phyloP scores from a whole-genome alignment of 2,888 invertebrate genomes.

The Eilema sororculum region DNA sequence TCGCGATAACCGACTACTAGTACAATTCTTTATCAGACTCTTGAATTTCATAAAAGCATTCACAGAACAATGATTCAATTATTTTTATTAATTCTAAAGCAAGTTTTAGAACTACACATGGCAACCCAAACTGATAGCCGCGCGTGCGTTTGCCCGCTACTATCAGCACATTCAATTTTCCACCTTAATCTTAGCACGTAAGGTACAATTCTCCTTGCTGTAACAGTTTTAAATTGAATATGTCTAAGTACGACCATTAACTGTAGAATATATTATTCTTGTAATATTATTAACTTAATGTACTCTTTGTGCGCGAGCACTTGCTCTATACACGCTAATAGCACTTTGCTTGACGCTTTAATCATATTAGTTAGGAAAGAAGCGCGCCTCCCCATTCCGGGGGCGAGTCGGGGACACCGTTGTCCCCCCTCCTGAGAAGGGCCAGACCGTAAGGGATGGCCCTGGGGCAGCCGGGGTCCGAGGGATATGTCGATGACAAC shows the following conservation, averaged over 20 bases:
- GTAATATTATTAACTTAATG: background rate
- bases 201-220: slow-evolving; percentile 9
- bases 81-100: background rate
- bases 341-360: background rate
- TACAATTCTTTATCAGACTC: no score
- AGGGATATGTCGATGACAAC: no score
- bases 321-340: background rate
- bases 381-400: no score
- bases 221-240: background rate
- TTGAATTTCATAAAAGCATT: no score
- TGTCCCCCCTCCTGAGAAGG: no score
- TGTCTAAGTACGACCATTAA: background rate
- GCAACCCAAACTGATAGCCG: slow-evolving; percentile 43
- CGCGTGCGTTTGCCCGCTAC: slow-evolving; percentile 49
- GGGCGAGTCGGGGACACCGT: no score
- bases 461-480: no score
- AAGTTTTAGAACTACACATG: background rate
- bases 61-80: no score
- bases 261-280: background rate
- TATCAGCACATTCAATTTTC: slow-evolving; percentile 23
- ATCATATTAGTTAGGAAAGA: background rate
- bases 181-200: slow-evolving; percentile 20
- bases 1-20: no score
- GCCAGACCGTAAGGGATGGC: no score
- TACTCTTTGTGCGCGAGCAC: background rate